These are phyloP conservation scores for Sceloporus tristichus DNA, from an alignment of 2,113 vertebrate species.

Conservation along the genomic window DNA sequence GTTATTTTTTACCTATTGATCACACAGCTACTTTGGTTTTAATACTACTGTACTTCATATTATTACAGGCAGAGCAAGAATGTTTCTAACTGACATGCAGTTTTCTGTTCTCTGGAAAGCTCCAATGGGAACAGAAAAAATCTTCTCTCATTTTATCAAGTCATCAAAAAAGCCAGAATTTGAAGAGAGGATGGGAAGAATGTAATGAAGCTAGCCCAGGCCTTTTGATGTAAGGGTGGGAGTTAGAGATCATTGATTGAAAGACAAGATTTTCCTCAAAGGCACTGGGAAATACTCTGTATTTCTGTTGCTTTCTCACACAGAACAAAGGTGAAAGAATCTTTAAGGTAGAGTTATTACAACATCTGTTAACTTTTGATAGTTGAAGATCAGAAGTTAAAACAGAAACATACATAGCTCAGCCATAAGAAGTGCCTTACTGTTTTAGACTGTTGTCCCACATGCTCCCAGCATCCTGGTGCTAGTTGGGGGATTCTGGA, in stretches of 20 bases:
- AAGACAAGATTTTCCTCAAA: conserved; percentile 45
- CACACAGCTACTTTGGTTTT: too few species aligned
- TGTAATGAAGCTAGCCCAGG: not conserved
- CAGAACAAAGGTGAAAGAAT: conserved; percentile 9
- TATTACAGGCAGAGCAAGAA: not conserved
- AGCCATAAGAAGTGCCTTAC: not conserved
- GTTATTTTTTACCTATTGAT: too few species aligned
- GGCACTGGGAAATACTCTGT: conserved; percentile 19
- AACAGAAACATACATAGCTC: conserved; percentile 34
- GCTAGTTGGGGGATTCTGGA: not conserved
- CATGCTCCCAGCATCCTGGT: not conserved
- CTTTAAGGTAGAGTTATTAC: conserved; percentile 45
- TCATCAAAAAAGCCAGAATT: conserved; percentile 13
- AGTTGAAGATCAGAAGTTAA: conserved; percentile 43
- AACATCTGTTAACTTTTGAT: conserved; percentile 40
- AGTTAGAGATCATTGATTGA: conserved; percentile 29
- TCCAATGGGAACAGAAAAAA: conserved; percentile 33
- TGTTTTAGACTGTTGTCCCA: not conserved
- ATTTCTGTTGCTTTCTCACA: conserved; percentile 50
- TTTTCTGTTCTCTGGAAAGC: conserved; percentile 22
- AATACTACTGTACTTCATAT: not conserved
- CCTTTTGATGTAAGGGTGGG: conserved; percentile 49
- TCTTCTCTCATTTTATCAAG: not conserved
- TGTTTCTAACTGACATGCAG: conserved; percentile 20
- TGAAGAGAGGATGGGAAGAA: conserved; percentile 14